Evolutionary conservation across 2,113 vertebrate genomes (phyloP).

Genomic region (Pipa parva): DNA sequence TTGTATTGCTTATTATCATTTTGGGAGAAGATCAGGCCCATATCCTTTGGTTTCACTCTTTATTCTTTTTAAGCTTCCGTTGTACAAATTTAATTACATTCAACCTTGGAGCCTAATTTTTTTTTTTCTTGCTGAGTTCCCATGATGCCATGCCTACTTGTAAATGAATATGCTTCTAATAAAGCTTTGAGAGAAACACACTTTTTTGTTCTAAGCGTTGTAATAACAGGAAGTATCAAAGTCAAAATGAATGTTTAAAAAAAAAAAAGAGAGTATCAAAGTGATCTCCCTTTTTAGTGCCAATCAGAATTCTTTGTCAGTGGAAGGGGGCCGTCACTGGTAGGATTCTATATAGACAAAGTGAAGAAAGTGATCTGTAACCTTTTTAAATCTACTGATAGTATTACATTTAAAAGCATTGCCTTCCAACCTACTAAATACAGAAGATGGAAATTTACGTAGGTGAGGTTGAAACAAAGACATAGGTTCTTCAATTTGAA

Average conservation of each 20-base stretch:
- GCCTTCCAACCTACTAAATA: no score
- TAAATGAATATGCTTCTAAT: slow-evolving; percentile 71
- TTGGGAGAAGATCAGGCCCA: slow-evolving; percentile 49
- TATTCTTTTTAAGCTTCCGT: slow-evolving; percentile 59
- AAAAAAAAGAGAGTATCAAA: slow-evolving; percentile 32
- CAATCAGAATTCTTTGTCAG: slow-evolving; percentile 44
- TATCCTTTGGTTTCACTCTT: slow-evolving; percentile 57
- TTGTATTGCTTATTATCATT: slow-evolving; percentile 59
- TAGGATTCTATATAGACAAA: background rate
- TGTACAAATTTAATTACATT: slow-evolving; percentile 75
- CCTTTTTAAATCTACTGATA: no score
- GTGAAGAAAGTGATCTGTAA: background rate
- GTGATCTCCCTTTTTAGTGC: slow-evolving; percentile 47
- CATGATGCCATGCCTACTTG: slow-evolving; percentile 57
- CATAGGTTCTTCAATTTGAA: no score
- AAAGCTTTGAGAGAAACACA: slow-evolving; percentile 66
- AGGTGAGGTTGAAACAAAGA: no score
- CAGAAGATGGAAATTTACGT: no score
- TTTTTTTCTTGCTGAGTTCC: slow-evolving; percentile 50
- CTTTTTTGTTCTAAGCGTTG: slow-evolving; percentile 60
- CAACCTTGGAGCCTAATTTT: slow-evolving; percentile 68
- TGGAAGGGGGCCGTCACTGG: slow-evolving; percentile 6
- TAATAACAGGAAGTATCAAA: slow-evolving; percentile 67
- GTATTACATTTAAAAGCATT: no score
- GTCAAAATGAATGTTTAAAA: slow-evolving; percentile 51